Evolutionary conservation across 2,797 vertebrate species (phyloP).

Genomic region (Moxostoma hubbsi): DNA sequence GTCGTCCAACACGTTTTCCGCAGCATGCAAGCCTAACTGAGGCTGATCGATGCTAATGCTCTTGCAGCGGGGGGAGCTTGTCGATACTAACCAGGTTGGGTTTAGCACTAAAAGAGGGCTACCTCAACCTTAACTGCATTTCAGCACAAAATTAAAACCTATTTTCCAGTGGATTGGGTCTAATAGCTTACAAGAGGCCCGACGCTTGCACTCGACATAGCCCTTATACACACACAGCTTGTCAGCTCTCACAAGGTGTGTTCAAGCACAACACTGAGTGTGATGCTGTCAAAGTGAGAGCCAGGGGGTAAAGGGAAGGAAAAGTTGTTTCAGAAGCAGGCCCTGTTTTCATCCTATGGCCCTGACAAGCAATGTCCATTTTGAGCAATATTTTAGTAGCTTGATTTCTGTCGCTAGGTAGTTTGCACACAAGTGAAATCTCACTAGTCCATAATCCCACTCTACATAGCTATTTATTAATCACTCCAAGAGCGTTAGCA

Average conservation of each 20-base stretch:
- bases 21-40: conserved; percentile 6
- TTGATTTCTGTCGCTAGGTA: no score
- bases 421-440: no score
- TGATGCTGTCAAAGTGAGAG: no score
- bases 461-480: no score
- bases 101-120: conserved; percentile 52
- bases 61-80: conserved; percentile 47
- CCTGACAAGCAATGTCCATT: no score
- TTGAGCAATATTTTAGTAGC: no score
- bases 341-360: no score
- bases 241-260: background rate
- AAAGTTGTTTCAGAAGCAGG: no score
- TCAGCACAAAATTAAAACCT: conserved; percentile 65
- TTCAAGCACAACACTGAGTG: no score
- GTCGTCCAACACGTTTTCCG: background rate
- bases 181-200: conserved; percentile 45
- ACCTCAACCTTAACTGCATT: conserved; percentile 57
- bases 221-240: background rate
- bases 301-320: no score
- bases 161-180: conserved; percentile 60
- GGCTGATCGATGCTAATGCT: conserved; percentile 66
- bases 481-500: conserved; percentile 63
- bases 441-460: no score
- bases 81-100: conserved; percentile 65
- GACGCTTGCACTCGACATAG: conserved; percentile 15